Percentiles rank a stretch among this genome's conserved stretches.
These are phyloP conservation scores for Cyprinodon diabolis DNA, from an alignment of 2,797 vertebrate species.

Conservation along the genomic window DNA sequence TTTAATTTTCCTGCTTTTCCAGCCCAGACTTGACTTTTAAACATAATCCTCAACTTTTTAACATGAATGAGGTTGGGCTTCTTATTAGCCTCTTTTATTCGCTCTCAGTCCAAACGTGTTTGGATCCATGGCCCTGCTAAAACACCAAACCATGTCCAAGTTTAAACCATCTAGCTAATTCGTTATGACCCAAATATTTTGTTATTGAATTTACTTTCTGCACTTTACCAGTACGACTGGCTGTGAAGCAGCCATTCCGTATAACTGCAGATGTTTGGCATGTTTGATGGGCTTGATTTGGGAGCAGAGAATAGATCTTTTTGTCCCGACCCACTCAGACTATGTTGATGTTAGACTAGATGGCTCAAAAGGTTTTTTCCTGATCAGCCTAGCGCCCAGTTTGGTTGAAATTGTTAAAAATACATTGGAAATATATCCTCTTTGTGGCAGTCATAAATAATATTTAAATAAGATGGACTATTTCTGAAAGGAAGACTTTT, in stretches of 20 bases:
- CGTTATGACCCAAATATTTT: background rate
- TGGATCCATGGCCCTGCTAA: background rate
- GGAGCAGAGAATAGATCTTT: background rate
- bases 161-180: background rate
- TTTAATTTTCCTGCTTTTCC: background rate
- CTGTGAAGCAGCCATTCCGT: background rate
- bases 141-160: background rate
- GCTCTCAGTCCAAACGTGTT: background rate
- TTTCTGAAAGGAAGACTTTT: too few species aligned
- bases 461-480: too few species aligned
- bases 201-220: background rate
- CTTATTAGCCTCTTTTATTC: background rate
- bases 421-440: too few species aligned
- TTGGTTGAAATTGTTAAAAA: background rate
- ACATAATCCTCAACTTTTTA: background rate
- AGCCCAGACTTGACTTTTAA: background rate
- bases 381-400: background rate
- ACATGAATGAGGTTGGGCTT: background rate
- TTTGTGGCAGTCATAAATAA: too few species aligned
- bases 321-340: background rate
- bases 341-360: background rate
- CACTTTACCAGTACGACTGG: background rate
- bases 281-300: background rate
- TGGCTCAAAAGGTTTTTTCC: background rate
- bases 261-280: too few species aligned